Evolutionary conservation across 2,797 vertebrate species (phyloP).

Genomic region (Muscicapa comitata): DNA sequence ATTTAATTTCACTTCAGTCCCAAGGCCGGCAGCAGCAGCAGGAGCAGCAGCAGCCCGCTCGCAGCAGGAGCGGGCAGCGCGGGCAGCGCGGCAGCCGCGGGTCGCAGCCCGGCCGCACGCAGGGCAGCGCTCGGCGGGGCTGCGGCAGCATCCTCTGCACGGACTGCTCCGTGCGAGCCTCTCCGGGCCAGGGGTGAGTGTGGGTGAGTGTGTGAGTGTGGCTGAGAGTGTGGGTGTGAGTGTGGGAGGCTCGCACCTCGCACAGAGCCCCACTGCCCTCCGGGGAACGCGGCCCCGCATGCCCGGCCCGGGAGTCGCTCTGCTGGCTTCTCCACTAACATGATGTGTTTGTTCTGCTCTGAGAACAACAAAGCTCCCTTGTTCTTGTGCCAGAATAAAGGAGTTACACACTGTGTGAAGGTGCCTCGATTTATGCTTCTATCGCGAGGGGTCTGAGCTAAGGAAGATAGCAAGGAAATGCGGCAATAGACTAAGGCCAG

Average conservation of each 20-base stretch:
- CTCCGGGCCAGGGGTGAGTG: too few species aligned
- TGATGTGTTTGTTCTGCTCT: neutral
- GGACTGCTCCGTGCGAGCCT: too few species aligned
- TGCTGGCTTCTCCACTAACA: neutral
- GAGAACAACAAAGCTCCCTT: neutral
- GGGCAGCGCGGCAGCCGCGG: neutral
- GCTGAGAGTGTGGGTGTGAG: neutral
- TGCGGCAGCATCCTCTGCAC: neutral
- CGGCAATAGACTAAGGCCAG: neutral
- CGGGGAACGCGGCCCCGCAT: neutral
- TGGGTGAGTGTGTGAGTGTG: rapidly evolving
- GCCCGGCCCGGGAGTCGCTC: neutral
- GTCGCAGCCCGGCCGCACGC: neutral
- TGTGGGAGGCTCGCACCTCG: rapidly evolving
- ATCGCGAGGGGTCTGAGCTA: neutral
- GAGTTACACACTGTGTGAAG: neutral
- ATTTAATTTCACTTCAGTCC: neutral
- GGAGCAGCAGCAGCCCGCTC: neutral
- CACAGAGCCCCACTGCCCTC: rapidly evolving
- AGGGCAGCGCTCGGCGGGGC: neutral
- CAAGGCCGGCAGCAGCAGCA: neutral
- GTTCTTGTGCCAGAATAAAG: neutral
- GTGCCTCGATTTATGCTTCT: neutral
- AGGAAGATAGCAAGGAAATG: neutral
- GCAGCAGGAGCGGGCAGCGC: neutral